phyloP scores from a whole-genome alignment of 2,113 vertebrate species.

The Emberiza fucata region DNA sequence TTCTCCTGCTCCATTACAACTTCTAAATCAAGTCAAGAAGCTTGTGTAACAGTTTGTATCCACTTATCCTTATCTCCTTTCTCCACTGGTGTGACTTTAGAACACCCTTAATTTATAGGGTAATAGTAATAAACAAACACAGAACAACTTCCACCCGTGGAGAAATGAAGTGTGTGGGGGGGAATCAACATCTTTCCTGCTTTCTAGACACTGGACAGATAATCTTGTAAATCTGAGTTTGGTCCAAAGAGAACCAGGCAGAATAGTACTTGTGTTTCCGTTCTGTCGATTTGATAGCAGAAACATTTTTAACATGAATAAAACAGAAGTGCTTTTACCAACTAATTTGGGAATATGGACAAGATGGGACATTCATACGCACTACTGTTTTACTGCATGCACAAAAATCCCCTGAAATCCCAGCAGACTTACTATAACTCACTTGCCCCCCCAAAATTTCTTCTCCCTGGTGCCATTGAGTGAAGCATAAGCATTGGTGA shows the following conservation, averaged over 20 bases:
- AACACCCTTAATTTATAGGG: slow-evolving; percentile 9
- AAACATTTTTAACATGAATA: not conserved
- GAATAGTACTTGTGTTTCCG: not conserved
- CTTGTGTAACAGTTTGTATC: slow-evolving; percentile 4
- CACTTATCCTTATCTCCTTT: slow-evolving; percentile 33
- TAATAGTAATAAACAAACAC: not conserved
- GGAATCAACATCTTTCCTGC: not conserved
- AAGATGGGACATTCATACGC: not conserved
- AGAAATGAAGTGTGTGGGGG: not conserved
- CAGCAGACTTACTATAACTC: not conserved
- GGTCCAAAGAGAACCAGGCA: not conserved
- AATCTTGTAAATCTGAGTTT: not conserved
- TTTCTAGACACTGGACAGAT: not conserved
- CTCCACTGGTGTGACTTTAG: not conserved
- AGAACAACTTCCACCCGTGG: not conserved
- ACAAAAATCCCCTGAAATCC: not conserved
- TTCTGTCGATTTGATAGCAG: not conserved
- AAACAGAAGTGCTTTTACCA: not conserved
- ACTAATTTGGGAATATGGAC: not conserved
- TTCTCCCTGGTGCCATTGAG: not conserved
- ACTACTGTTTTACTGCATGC: not conserved
- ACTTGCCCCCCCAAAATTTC: not conserved
- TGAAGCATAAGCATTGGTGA: not conserved
- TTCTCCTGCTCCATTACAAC: not conserved
- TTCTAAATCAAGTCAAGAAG: slow-evolving; percentile 10